A percentile compares a stretch with the other conserved stretches of the same genome.
Evolutionary conservation across 2,888 invertebrate species (phyloP).

Genomic region (Plemyria rubiginata): DNA sequence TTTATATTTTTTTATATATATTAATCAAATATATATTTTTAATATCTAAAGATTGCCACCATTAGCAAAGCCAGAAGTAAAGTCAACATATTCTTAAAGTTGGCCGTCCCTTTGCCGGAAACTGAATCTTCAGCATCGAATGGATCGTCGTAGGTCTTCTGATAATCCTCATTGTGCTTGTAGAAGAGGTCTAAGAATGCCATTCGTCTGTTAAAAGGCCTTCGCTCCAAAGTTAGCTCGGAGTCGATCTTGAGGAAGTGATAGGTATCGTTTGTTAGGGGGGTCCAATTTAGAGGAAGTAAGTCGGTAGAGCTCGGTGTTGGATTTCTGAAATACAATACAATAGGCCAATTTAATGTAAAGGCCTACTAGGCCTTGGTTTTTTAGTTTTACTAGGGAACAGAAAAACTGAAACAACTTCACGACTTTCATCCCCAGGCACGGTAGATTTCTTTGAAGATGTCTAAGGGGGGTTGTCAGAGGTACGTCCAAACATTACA

Average conservation of each 20-base stretch:
- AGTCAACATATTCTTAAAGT: slow-evolving; percentile 17
- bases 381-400: no score
- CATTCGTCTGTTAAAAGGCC: slow-evolving; percentile 53
- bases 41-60: neutral
- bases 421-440: no score
- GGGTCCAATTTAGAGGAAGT: slow-evolving; percentile 57
- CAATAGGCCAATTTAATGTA: neutral
- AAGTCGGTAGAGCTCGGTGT: slow-evolving; percentile 53
- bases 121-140: slow-evolving; percentile 25
- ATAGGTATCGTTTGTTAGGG: slow-evolving; percentile 41
- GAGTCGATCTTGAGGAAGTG: slow-evolving; percentile 51
- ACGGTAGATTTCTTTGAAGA: no score
- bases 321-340: slow-evolving; percentile 52
- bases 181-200: slow-evolving; percentile 61
- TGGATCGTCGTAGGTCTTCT: slow-evolving; percentile 35
- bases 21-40: neutral
- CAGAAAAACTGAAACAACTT: no score
- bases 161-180: slow-evolving; percentile 42
- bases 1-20: no score
- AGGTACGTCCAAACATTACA: no score
- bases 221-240: slow-evolving; percentile 43
- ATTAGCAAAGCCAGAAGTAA: slow-evolving; percentile 17
- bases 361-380: no score
- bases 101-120: slow-evolving; percentile 6
- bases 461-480: no score